Conservation (phyloP, 2,888 invertebrate genomes). For the Drosophila maculinotata region DNA sequence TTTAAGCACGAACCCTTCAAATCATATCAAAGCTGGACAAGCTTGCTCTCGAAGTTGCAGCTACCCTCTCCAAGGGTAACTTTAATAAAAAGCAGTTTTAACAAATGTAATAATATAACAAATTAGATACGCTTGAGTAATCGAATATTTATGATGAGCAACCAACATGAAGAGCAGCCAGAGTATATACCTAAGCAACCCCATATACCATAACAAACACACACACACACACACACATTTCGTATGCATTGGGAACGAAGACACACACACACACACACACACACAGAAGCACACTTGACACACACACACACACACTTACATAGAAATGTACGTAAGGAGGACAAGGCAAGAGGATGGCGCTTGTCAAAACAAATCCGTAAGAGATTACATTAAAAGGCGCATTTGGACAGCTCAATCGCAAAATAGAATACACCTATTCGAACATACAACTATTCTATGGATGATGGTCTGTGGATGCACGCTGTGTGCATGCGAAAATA, state of each 20-base stretch:
- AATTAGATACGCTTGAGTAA: constrained; percentile 75
- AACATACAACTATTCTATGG: constrained; percentile 9
- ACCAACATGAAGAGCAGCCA: constrained; percentile 33
- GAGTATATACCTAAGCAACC: constrained; percentile 20
- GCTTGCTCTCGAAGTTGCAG: background rate
- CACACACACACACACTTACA: background rate
- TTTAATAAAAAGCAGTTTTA: constrained; percentile 45
- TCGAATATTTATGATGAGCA: constrained; percentile 75
- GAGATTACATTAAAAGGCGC: constrained; percentile 81
- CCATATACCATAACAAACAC: constrained; percentile 38
- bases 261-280: constrained; percentile 21
- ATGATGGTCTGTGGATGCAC: constrained; percentile 33
- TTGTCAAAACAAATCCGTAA: constrained; percentile 81
- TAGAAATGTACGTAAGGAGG: too few species aligned
- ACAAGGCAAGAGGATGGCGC: constrained; percentile 32
- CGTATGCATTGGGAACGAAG: constrained; percentile 57
- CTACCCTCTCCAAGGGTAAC: constrained; percentile 5
- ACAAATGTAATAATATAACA: constrained; percentile 68
- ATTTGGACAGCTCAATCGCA: constrained; percentile 81
- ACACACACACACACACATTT: constrained; percentile 49
- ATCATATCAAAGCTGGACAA: constrained; percentile 20
- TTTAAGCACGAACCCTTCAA: constrained; percentile 2
- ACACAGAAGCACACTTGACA: background rate
- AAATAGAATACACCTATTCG: constrained; percentile 65
- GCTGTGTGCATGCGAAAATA: constrained; percentile 56